Evolutionary conservation across 2,888 invertebrate genomes (phyloP).

Genomic region (Yponomeuta cagnagella): DNA sequence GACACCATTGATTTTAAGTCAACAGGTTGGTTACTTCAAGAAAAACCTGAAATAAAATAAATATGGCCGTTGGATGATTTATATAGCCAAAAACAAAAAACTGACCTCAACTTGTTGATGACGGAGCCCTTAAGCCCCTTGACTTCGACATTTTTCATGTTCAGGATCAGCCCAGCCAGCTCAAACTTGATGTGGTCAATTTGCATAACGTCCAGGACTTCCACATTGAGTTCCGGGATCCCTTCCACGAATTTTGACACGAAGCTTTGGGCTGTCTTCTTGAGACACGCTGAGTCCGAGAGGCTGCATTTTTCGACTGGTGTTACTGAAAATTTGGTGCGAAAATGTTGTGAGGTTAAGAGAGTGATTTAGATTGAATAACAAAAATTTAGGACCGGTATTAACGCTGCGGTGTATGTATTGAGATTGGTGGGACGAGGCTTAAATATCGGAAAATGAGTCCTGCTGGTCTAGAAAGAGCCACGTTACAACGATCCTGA

Average conservation of each 20-base stretch:
- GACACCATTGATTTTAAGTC: too few species aligned
- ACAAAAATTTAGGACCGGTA: not conserved
- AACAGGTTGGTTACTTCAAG: too few species aligned
- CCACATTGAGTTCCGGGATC: constrained; percentile 34
- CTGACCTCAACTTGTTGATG: constrained; percentile 40
- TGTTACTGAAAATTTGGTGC: constrained; percentile 28
- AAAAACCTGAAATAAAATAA: too few species aligned
- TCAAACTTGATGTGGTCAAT: constrained; percentile 38
- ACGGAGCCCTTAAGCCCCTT: constrained; percentile 33
- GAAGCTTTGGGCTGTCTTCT: constrained; percentile 33
- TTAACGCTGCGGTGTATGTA: too few species aligned
- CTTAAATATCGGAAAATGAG: too few species aligned
- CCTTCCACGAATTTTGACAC: constrained; percentile 34
- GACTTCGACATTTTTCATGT: constrained; percentile 32
- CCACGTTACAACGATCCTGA: not conserved
- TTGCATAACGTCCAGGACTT: constrained; percentile 37
- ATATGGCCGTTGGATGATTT: not conserved
- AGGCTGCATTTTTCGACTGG: constrained; percentile 41
- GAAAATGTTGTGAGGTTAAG: not conserved
- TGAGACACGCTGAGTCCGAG: constrained; percentile 36
- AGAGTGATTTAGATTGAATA: not conserved
- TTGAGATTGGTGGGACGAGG: too few species aligned
- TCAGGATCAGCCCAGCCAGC: constrained; percentile 40
- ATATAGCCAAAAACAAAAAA: constrained; percentile 5
- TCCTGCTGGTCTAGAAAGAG: not conserved